phyloP scores from a whole-genome alignment of 1,140 invertebrate genomes.

The Thereuonema tuberculata region DNA sequence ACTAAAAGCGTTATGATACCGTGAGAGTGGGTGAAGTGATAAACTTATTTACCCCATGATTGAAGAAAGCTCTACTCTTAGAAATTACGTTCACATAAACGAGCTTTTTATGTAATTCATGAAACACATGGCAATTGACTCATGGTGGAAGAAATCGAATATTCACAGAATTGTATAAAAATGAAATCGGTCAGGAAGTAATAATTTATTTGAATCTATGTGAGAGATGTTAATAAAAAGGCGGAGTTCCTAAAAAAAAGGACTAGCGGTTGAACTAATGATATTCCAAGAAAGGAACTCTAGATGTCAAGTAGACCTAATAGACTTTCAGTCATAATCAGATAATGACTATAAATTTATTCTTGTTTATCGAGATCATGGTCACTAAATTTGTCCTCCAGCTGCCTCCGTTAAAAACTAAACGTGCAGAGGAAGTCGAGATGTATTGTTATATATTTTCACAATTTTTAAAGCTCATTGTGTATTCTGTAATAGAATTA shows the following conservation, averaged over 20 bases:
- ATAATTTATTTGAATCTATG: slow-evolving; percentile 10
- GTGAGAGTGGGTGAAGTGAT: background rate
- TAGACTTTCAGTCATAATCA: slow-evolving; percentile 3
- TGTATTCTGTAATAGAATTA: too few relatives aligned
- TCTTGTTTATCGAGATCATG: slow-evolving; percentile 8
- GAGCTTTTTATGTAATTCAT: background rate
- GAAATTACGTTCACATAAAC: background rate
- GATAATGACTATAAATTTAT: slow-evolving; percentile 10
- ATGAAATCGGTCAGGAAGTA: slow-evolving; percentile 6
- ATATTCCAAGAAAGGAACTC: slow-evolving; percentile 4
- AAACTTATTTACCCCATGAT: background rate
- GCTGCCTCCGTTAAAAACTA: background rate
- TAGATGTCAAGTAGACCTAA: slow-evolving; percentile 7
- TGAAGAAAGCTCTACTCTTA: background rate
- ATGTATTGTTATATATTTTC: too few relatives aligned
- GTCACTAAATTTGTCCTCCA: slow-evolving; percentile 7
- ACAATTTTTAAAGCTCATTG: too few relatives aligned
- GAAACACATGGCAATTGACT: background rate
- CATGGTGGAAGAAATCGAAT: background rate
- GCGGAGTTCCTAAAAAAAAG: slow-evolving; percentile 4
- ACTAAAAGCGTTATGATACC: background rate
- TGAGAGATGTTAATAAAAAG: background rate
- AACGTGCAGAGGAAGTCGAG: too few relatives aligned
- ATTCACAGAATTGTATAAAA: background rate
- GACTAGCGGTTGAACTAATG: background rate